Base-by-base conservation (phyloP, 2,888 invertebrate genomes). In the Trichogramma dendrolimi region DNA sequence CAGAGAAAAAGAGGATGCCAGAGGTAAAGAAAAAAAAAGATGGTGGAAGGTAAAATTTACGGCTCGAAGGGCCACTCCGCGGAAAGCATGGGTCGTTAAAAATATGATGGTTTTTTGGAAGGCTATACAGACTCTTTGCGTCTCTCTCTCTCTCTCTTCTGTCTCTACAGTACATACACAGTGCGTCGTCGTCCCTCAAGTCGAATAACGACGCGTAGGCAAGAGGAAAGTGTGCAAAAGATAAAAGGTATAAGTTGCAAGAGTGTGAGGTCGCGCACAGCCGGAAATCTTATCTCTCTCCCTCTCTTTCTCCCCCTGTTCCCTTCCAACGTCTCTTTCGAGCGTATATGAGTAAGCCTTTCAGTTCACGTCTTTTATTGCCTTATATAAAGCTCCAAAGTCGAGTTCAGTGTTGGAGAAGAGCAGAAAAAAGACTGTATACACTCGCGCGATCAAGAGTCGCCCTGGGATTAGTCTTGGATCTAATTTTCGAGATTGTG, bases 361-460 rank as follows among this genome's bases (percentile, higher is more conserved):
- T 65, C 66, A 63, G 63, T 62, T 60, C 62, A 60, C 60, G 61
- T 64, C 63, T 64, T 66, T 66, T 66, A 66, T 64, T 66, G 58
- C 62, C 63, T 62, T 66, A 66, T 50, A 50, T 64, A 66, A 64
- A 66, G 63, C 63, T 63, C 51, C 49, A 62, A 66, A 63, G 65
- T 66, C 59, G 54, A 50, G 62, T 60, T 60, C 62, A 60, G 58
- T 6, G 47, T 7, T 8, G 51, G 43, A 57, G 39, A 52, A 58
- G 8, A 55, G 51, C 66, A 67, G 69, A 70, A 70, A 69, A 65
- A 67, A 67, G 66, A 38, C 14, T 11, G 53, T n/a, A 39, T 41
- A 42, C 39, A 42, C n/a, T 38, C 39, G 42, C 53, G 27, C 38
- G 5, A 27, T 27, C 42, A 5, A 38, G 57, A 58, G 60, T 48